Evolutionary conservation across 2,888 invertebrate genomes (phyloP).

Genomic region (Dasypolia templi): DNA sequence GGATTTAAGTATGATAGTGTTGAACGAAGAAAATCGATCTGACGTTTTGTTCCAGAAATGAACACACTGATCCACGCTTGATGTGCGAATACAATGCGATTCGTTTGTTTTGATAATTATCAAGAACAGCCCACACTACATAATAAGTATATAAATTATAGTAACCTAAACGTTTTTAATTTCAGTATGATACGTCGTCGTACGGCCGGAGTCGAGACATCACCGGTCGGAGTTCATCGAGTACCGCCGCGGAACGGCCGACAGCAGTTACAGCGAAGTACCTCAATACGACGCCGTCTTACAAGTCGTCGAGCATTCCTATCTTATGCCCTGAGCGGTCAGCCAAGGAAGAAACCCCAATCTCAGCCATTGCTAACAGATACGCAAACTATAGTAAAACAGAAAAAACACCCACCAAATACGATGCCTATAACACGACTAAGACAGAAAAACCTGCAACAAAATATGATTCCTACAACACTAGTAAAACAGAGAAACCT

Average conservation of each 20-base stretch:
- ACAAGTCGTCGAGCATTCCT: slow-evolving; percentile 88
- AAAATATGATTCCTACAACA: slow-evolving; percentile 76
- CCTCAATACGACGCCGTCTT: slow-evolving; percentile 82
- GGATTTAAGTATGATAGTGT: slow-evolving; percentile 80
- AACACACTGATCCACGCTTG: slow-evolving; percentile 8
- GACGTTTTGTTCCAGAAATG: slow-evolving; percentile 34
- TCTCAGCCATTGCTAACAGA: slow-evolving; percentile 84
- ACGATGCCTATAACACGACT: slow-evolving; percentile 55
- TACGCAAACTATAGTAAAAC: slow-evolving; percentile 83
- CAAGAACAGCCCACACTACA: background rate
- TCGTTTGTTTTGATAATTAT: slow-evolving; percentile 15
- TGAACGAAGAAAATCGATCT: slow-evolving; percentile 79
- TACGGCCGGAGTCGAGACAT: slow-evolving; percentile 83
- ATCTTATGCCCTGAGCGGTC: slow-evolving; percentile 81
- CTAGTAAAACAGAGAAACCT: slow-evolving; percentile 70
- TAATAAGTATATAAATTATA: slow-evolving; percentile 4
- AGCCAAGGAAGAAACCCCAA: slow-evolving; percentile 83
- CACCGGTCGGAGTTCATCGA: slow-evolving; percentile 73
- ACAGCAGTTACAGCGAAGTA: slow-evolving; percentile 88
- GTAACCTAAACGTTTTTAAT: slow-evolving; percentile 60
- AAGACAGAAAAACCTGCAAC: slow-evolving; percentile 72
- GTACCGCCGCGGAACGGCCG: slow-evolving; percentile 78
- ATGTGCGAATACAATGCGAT: slow-evolving; percentile 6
- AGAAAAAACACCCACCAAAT: slow-evolving; percentile 63
- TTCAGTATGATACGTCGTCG: slow-evolving; percentile 86